Base-by-base conservation (phyloP, 2,113 vertebrate genomes). In the Perca fluviatilis region DNA sequence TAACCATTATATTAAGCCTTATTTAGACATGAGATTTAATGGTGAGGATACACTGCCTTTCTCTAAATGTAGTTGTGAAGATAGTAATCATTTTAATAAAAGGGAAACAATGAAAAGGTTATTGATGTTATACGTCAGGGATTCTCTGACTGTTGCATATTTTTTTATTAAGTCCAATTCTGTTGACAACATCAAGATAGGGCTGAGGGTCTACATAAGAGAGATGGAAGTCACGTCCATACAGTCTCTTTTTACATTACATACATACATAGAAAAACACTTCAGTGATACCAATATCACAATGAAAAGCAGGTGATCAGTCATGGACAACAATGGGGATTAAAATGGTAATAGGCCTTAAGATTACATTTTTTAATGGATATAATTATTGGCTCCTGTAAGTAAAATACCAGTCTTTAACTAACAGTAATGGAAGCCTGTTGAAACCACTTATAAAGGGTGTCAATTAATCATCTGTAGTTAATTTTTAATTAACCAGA, bases 391-490 rank as follows among this genome's bases (percentile, higher is more conserved):
- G 72, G 77, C 75, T 67, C 62, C 40, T 66, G 25, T 56, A 77
- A 77, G 83, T 68, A 64, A 80, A 86, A 79, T 62, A 76, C 21
- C 25, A 65, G 46, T 54, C 67, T 77, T 64, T 23, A 36, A 66
- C 58, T 30, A 68, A 68, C 33, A 74, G 46, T 57, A 79, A 86
- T 84, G 46, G 54, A 76, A 86, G 66, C 53, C 70, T 80, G 71
- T 82, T 80, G 82, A 54, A 76, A 80, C 73, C 53, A 79, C 58
- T 70, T 76, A 83, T 89, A 76, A 75, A 86, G 65, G 64, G 23
- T 86, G 84, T 88, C 77, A 90, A 88, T 91, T 86, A 92, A 92
- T 93, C 89, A 90, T 92, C 18, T 57, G 62, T 54, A 75, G 70
- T 90, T 87, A 43, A 91, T 93, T 77, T 91, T 90, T 93, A 72